These are phyloP conservation scores for Passerculus sandwichensis DNA, from an alignment of 2,797 vertebrate species.

Conservation along the genomic window DNA sequence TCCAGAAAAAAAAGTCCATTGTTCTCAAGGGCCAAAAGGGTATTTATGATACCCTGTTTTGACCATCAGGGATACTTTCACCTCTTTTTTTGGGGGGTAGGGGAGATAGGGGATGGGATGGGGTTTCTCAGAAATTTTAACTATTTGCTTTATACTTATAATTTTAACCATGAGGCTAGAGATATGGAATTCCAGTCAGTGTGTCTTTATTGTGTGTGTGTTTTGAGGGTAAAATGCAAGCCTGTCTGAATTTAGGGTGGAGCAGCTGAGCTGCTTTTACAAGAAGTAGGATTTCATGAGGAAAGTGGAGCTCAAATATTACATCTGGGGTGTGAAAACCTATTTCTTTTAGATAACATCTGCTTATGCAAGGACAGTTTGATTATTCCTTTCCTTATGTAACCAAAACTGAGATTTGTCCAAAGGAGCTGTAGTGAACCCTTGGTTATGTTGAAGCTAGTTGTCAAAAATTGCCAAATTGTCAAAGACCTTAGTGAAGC, in stretches of 20 bases:
- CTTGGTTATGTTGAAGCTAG: background rate
- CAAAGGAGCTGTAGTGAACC: background rate
- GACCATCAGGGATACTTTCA: background rate
- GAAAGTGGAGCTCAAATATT: background rate
- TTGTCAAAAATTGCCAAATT: background rate
- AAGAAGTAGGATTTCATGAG: background rate
- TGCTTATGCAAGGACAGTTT: background rate
- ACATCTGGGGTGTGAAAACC: background rate
- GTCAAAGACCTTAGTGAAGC: background rate
- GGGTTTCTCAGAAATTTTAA: background rate
- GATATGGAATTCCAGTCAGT: background rate
- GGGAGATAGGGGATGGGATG: too few relatives aligned
- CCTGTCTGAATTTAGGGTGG: background rate
- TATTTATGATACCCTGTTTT: background rate
- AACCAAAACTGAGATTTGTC: background rate
- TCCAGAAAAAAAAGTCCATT: background rate
- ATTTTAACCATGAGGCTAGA: constrained; percentile 11
- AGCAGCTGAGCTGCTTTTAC: background rate
- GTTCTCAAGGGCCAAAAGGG: background rate
- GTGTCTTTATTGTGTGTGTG: background rate
- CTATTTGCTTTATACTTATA: background rate
- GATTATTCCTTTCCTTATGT: background rate
- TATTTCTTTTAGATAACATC: background rate
- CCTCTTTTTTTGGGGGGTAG: fast-evolving
- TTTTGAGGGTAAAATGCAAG: background rate